phyloP scores from a whole-genome alignment of 2,888 invertebrate genomes.

The Diabrotica balteata region DNA sequence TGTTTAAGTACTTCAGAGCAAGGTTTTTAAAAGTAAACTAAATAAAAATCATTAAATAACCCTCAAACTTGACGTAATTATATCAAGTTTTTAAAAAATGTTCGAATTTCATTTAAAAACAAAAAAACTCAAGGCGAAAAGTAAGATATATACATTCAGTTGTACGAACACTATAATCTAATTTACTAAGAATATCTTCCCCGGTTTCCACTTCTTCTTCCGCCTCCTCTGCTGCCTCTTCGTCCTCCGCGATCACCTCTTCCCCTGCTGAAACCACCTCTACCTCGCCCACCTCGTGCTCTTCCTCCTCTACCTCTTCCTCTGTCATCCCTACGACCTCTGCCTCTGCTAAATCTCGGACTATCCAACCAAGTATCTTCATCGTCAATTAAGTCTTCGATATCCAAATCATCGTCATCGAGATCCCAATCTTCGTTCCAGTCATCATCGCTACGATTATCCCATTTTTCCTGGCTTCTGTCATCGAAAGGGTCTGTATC shows the following conservation, averaged over 20 bases:
- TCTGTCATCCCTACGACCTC: constrained; percentile 13
- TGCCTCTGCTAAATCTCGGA: constrained; percentile 13
- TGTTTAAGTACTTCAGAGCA: too few relatives aligned
- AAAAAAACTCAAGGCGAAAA: too few relatives aligned
- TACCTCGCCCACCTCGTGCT: constrained; percentile 4
- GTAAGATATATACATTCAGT: too few relatives aligned
- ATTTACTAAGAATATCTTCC: neutral
- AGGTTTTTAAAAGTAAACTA: too few relatives aligned
- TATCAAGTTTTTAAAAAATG: too few relatives aligned
- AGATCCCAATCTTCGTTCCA: constrained; percentile 10
- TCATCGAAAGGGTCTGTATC: constrained; percentile 11
- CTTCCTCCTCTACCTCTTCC: constrained; percentile 13
- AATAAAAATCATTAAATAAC: too few relatives aligned
- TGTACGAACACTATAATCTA: too few relatives aligned
- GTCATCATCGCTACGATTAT: constrained; percentile 20
- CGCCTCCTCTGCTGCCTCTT: constrained; percentile 34
- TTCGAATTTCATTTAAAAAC: too few relatives aligned
- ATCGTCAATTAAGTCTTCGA: constrained; percentile 23
- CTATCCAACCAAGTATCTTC: constrained; percentile 22
- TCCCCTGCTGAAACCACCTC: constrained; percentile 11
- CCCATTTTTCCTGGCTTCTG: constrained; percentile 17
- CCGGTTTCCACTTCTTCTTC: constrained; percentile 34
- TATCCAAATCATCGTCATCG: constrained; percentile 21
- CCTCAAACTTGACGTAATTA: too few relatives aligned
- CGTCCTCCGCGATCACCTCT: constrained; percentile 4